Percentiles rank a stretch among this genome's conserved stretches.
Conservation (phyloP, 2,888 invertebrate genomes). For the Spilosoma lubricipeda region DNA sequence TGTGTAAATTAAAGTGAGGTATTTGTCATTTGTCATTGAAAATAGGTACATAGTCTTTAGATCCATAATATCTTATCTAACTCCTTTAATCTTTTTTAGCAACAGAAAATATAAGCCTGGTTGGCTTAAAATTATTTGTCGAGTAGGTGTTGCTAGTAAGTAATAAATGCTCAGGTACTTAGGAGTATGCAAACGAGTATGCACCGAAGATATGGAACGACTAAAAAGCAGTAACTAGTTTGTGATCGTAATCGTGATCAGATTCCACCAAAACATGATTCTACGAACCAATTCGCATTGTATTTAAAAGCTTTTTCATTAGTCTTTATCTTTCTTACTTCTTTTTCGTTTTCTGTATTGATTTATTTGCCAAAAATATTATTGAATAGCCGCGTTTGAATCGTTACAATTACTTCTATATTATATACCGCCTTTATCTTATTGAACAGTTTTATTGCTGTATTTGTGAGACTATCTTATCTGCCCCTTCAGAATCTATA, state of each 20-base stretch:
- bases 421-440: conserved; percentile 9
- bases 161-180: neutral
- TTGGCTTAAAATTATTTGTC: neutral
- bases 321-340: neutral
- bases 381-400: neutral
- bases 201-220: neutral
- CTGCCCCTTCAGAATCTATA: conserved; percentile 10
- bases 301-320: neutral
- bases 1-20: too few relatives aligned
- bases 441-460: conserved; percentile 11
- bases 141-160: neutral
- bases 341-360: neutral
- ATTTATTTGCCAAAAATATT: too few relatives aligned
- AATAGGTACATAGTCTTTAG: conserved; percentile 1
- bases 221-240: neutral
- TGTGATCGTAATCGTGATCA: neutral
- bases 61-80: neutral
- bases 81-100: conserved; percentile 1
- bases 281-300: neutral
- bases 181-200: neutral
- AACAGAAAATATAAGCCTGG: neutral
- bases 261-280: neutral
- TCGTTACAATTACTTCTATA: neutral
- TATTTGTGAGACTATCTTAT: conserved; percentile 18
- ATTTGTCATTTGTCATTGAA: neutral